Base-by-base conservation (phyloP, 1,140 invertebrate species). In the Phymastichus coffea region DNA sequence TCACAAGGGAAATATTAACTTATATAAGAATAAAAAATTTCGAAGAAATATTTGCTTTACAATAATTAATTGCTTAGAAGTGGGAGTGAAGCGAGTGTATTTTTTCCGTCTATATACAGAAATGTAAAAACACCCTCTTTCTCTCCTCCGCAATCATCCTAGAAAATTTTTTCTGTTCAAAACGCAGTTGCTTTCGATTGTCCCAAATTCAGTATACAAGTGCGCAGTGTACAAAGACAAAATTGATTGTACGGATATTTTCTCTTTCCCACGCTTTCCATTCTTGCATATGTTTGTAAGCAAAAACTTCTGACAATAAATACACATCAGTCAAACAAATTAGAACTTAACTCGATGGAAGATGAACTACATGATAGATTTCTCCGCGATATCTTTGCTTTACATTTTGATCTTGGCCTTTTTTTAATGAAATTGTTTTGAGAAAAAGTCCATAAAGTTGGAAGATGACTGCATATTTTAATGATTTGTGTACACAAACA, bases 331-430 rank as follows among this genome's bases (percentile, higher is more conserved):
- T 22, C 10, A 14, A 44, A 44, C 4, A 44, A 44, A 10, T 41
- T 35, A n/a, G 3, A 51, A 43, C 37, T 33, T 30, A 35, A 8
- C 44, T 43, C 28, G 44, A 28, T 51, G 56, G 56, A 58, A 57
- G 55, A 57, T 33, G 7, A 9, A 57, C 19, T 49, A 23, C 37
- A 41, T 25, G 28, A 51, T n/a, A n/a, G n/a, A n/a, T 33, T 23
- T 25, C 25, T n/a, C 8, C 25, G 38, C 26, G 4, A 23, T 14
- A 49, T 43, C 7, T 44, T n/a, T 25, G 15, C 7, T n/a, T 9
- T 26, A 51, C 12, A 44, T 51, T 58, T 51, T 51, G 47, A 58
- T 58, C 38, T 51, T 58, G 19, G 40, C n/a, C 38, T 20, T 3
- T 28, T 44, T 37, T n/a, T n/a, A n/a, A 35, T 17, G 44, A 19